Evolutionary conservation across 2,888 invertebrate genomes (phyloP).

Genomic region (Lucinisca nassula): DNA sequence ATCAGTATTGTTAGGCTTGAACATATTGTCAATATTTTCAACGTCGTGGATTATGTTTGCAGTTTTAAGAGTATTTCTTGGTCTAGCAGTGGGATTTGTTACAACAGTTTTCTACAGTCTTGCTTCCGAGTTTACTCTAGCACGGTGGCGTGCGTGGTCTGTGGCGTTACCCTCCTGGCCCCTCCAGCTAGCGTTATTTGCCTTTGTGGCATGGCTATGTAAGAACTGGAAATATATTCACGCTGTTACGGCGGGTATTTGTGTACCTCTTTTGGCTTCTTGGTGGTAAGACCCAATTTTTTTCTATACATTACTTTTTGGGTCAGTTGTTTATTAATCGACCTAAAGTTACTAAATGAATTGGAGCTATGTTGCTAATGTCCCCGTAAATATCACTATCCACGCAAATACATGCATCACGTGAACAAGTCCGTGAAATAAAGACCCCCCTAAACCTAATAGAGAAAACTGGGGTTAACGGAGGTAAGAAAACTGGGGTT

Average conservation of each 20-base stretch:
- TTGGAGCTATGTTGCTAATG: no score
- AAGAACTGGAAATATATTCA: slow-evolving; percentile 72
- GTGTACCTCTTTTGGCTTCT: slow-evolving; percentile 61
- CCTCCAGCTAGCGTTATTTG: slow-evolving; percentile 58
- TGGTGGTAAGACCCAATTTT: slow-evolving; percentile 72
- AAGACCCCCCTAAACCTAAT: no score
- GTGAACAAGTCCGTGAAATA: no score
- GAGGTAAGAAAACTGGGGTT: no score
- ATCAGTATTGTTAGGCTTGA: slow-evolving; percentile 7
- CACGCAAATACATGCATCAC: no score
- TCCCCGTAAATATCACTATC: no score
- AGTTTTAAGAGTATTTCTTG: slow-evolving; percentile 57
- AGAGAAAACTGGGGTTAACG: no score
- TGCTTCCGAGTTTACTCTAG: slow-evolving; percentile 68
- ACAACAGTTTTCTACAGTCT: slow-evolving; percentile 44
- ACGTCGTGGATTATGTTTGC: slow-evolving; percentile 67
- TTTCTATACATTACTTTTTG: no score
- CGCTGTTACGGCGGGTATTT: slow-evolving; percentile 60
- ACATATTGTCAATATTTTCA: slow-evolving; percentile 48
- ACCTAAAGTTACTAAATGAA: no score
- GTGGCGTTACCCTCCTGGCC: slow-evolving; percentile 73
- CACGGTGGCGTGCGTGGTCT: slow-evolving; percentile 65
- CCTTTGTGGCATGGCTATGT: slow-evolving; percentile 57
- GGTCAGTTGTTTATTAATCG: no score
- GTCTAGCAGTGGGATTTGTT: slow-evolving; percentile 54